These are phyloP conservation scores for Celastrina argiolus DNA, from an alignment of 2,888 invertebrate species.

Conservation along the genomic window DNA sequence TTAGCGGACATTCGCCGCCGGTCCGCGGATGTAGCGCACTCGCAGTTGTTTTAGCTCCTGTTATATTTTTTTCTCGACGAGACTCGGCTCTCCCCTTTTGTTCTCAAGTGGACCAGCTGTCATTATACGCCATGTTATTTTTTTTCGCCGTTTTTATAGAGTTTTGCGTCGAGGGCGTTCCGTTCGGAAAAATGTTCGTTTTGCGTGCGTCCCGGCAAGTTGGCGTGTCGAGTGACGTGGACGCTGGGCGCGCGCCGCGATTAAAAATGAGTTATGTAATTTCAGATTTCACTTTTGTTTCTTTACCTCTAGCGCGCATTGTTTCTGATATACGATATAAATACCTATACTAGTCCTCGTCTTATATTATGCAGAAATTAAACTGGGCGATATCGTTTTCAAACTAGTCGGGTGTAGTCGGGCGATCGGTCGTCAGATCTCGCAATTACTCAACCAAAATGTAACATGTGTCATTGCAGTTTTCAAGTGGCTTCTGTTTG, in stretches of 20 bases:
- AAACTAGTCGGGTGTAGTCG: conserved; percentile 33
- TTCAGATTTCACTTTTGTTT: conserved; percentile 52
- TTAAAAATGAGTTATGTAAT: conserved; percentile 69
- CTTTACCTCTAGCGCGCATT: conserved; percentile 50
- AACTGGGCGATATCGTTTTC: conserved; percentile 25
- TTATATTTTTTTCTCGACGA: conserved; percentile 75
- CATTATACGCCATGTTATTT: conserved; percentile 79
- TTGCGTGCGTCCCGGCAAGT: conserved; percentile 75
- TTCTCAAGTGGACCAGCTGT: conserved; percentile 80
- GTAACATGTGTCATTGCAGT: conserved; percentile 74
- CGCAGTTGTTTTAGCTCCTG: conserved; percentile 72
- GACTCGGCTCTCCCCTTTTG: conserved; percentile 75
- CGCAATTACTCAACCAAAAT: conserved; percentile 45
- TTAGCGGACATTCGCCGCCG: conserved; percentile 61
- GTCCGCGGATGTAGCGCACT: conserved; percentile 54
- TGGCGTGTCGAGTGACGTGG: conserved; percentile 71
- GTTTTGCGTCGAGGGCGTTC: conserved; percentile 74
- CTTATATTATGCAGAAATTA: conserved; percentile 28
- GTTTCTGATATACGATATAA: conserved; percentile 41
- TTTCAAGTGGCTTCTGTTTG: conserved; percentile 71
- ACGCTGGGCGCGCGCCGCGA: conserved; percentile 48
- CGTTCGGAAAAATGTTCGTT: conserved; percentile 76
- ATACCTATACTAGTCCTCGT: conserved; percentile 22
- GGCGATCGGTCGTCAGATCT: conserved; percentile 37
- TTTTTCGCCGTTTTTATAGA: conserved; percentile 77